Percentiles rank a stretch among this genome's conserved stretches.
Evolutionary conservation across 2,888 invertebrate species (phyloP).

Genomic region (Zele albiditarsus): DNA sequence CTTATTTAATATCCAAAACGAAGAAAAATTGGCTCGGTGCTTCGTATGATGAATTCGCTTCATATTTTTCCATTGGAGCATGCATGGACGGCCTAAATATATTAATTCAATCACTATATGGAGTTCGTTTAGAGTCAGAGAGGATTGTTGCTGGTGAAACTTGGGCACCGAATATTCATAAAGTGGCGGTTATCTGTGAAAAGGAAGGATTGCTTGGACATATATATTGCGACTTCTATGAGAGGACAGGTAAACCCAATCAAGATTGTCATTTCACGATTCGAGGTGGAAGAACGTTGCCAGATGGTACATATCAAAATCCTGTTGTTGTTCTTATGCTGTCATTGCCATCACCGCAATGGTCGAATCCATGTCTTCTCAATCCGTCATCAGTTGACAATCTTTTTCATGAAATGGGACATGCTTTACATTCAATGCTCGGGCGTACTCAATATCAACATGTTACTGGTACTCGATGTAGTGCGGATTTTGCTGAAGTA

Average conservation of each 20-base stretch:
- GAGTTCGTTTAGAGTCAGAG: slow-evolving; percentile 83
- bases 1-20: slow-evolving; percentile 86
- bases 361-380: slow-evolving; percentile 85
- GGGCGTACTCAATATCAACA: slow-evolving; percentile 97
- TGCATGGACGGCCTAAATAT: slow-evolving; percentile 98
- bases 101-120: slow-evolving; percentile 88
- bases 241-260: slow-evolving; percentile 91
- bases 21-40: slow-evolving; percentile 82
- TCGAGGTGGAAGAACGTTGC: slow-evolving; percentile 87
- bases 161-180: slow-evolving; percentile 92
- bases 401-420: slow-evolving; percentile 98
- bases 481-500: slow-evolving; percentile 98
- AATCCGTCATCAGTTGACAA: slow-evolving; percentile 93
- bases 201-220: slow-evolving; percentile 88
- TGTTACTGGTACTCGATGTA: slow-evolving; percentile 96
- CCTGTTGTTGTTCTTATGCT: slow-evolving; percentile 96
- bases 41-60: slow-evolving; percentile 83
- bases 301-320: slow-evolving; percentile 88
- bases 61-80: slow-evolving; percentile 92
- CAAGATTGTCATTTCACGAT: slow-evolving; percentile 99
- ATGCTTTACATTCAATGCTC: slow-evolving; percentile 99
- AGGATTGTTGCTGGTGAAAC: slow-evolving; percentile 82
- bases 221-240: slow-evolving; percentile 98
- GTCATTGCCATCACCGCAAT: slow-evolving; percentile 85
- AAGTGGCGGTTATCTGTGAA: slow-evolving; percentile 91